Base-by-base conservation (phyloP, 2,797 vertebrate species). In the Neostethus bicornis region DNA sequence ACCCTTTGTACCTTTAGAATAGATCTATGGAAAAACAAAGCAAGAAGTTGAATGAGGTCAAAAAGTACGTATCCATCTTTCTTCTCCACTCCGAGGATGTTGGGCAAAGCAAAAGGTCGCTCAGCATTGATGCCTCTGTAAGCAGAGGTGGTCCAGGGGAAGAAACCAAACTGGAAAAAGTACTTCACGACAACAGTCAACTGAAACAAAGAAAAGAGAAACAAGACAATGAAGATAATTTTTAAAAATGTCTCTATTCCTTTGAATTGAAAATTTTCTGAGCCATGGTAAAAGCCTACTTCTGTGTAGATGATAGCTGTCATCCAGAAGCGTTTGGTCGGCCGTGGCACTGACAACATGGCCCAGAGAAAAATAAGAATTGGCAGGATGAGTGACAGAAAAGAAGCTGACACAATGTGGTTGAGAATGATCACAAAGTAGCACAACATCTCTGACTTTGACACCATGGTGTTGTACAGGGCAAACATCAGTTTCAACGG, bases 151-250 rank as follows among this genome's bases (percentile, higher is more conserved):
- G 92, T 89, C 92, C 92, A 90, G 14, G 94, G 92, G 78, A 93
- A 92, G 80, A 94, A 92, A 39, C 93, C 93, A 69, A 92, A 93
- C 89, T 92, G 89, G 58, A 87, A 92, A 67, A 93, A 93, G 73
- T 93, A 94, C 87, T 93, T 95, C 44, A 94, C 83, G 71, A 91
- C 87, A 61, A 92, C 91, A 2, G 88, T 92, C 68, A 92, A 85
- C 92, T 94, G 66, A 57, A 54, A 59, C 23, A 61, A 55, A 58
- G n/a, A 75, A 7, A 77, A 23, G 19, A 49, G 2, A 59, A 23
- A 49, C 10, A 12, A 21, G 10, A 39, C 2, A 35, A 35, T 35
- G 7, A 13, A 32, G 32, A 12, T 13, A 4, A 13, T 12, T 4
- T 31, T 32, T n/a, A n/a, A n/a, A n/a, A n/a, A n/a, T n/a, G n/a